These are phyloP conservation scores for Epizoanthus scotinus DNA, from an alignment of 92 coral and sea anemone genomes.

Conservation along the genomic window DNA sequence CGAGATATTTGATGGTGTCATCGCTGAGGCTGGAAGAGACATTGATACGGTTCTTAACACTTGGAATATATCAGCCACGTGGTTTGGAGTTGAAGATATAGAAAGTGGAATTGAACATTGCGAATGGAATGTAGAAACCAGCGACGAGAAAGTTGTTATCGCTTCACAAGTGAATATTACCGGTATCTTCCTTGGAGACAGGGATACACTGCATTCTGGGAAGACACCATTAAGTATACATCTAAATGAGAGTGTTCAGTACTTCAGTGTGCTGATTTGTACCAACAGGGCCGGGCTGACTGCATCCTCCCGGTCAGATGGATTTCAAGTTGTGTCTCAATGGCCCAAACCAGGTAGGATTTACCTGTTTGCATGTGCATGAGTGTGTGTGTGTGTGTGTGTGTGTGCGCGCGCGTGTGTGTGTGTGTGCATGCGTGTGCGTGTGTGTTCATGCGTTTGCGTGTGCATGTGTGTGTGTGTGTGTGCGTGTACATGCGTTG, in stretches of 20 bases:
- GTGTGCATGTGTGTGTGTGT: too few species aligned
- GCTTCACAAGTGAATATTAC: constrained; percentile 26
- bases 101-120: constrained; percentile 77
- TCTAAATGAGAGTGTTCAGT: constrained; percentile 38
- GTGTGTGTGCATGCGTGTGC: too few species aligned
- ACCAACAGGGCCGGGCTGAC: constrained; percentile 71
- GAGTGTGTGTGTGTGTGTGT: too few species aligned
- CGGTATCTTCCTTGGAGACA: constrained; percentile 46
- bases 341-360: constrained; percentile 83
- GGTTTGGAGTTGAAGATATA: constrained; percentile 87
- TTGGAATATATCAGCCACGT: constrained; percentile 80
- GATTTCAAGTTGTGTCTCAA: constrained; percentile 73
- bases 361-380: too few species aligned
- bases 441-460: too few species aligned
- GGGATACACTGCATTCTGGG: constrained; percentile 45
- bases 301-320: constrained; percentile 71
- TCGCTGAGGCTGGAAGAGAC: constrained; percentile 59
- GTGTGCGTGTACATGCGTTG: too few species aligned
- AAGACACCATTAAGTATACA: constrained; percentile 50
- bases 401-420: too few species aligned
- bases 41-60: constrained; percentile 55
- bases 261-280: constrained; percentile 72
- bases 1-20: too few species aligned
- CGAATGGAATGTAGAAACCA: constrained; percentile 62
- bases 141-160: constrained; percentile 42